Evolutionary conservation across 2,113 vertebrate genomes (phyloP), one percentile per base, ranked within the genome.

Genomic region (Delphinapterus leucas): DNA sequence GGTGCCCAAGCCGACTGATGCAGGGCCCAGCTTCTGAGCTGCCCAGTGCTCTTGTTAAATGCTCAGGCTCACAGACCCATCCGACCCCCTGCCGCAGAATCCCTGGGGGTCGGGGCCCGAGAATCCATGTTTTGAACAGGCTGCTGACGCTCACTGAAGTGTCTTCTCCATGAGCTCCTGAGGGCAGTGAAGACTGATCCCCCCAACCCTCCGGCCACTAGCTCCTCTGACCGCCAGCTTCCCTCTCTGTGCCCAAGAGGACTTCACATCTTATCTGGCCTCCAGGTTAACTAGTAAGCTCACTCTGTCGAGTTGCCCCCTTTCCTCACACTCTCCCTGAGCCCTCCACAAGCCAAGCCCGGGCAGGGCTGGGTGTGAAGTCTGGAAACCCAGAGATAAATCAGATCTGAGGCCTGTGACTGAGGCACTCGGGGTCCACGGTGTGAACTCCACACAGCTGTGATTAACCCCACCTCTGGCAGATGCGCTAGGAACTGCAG

Each of bases 401-500:
- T 90, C 74, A 36, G 55, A 58, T 36, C 68, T 9, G 3, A 87
- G n/a, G 55, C 61, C 21, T 10, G 28, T 47, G 28, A 38, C 13
- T 7, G 67, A 74, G 61, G 55, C 33, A 2, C 7, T 44, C 38
- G 21, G 38, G n/a, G 77, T 11, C 87, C 33, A 4, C 0, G 14
- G 80, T 58, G 61, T 53, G 15, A 82, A 44, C 33, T 28, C 12
- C 55, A 14, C 38, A 80, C 18, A 31, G 26, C 68, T 47, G 15
- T 4, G 63, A 44, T 33, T 41, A 18, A 6, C 23, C 44, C 85
- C 63, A 58, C 5, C 8, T 21, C 38, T 13, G 41, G 20, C 58
- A 49, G 58, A 71, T 13, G 7, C 0, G 0, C 18, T 6, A 12
- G 83, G 38, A 67, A 13, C 31, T 13, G 6, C 33, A 31, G 36